Conservation (phyloP, 2,113 vertebrate genomes). For the Pluvianellus socialis region DNA sequence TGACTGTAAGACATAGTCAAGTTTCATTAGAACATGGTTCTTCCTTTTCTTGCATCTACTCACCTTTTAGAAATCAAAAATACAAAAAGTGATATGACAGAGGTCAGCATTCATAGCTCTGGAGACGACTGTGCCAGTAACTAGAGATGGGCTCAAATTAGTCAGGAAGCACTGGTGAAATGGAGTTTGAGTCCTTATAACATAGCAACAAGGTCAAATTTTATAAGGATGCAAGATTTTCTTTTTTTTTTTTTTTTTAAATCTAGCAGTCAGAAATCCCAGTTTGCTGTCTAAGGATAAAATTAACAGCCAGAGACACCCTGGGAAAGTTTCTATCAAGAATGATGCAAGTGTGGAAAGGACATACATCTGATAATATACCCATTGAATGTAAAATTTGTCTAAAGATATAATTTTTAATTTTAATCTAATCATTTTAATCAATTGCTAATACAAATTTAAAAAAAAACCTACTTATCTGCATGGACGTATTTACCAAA, state of each 20-base stretch:
- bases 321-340: constrained; percentile 24
- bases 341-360: constrained; percentile 9
- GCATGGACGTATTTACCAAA: accelerated
- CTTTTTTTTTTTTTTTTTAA: neutral
- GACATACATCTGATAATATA: neutral
- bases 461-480: neutral
- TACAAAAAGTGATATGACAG: neutral
- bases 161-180: neutral
- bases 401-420: neutral
- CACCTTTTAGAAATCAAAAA: neutral
- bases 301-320: constrained; percentile 49
- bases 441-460: neutral
- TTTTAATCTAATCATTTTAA: neutral
- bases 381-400: constrained; percentile 10
- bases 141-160: neutral
- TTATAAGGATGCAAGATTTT: constrained; percentile 12
- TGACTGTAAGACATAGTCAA: neutral
- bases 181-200: constrained; percentile 28
- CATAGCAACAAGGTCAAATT: constrained; percentile 44
- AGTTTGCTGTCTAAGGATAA: constrained; percentile 42
- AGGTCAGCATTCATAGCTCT: neutral
- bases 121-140: neutral
- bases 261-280: constrained; percentile 19
- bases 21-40: neutral
- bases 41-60: neutral